phyloP scores from a whole-genome alignment of 2,113 vertebrate species.

The Kryptolebias marmoratus region DNA sequence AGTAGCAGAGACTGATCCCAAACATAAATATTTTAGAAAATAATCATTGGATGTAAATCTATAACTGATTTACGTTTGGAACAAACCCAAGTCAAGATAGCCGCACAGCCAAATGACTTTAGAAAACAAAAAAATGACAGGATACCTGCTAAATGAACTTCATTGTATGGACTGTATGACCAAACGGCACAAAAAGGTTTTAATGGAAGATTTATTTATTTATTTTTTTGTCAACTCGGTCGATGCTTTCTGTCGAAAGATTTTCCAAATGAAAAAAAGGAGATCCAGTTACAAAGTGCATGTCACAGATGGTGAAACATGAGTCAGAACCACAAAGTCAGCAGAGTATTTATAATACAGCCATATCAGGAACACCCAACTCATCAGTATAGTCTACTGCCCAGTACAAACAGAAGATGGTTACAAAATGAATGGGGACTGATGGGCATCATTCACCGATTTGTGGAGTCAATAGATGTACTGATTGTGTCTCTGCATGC shows the following conservation, averaged over 20 bases:
- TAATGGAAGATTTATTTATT: not conserved
- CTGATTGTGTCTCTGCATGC: not conserved
- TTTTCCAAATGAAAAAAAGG: slow-evolving; percentile 18
- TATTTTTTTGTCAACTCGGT: slow-evolving; percentile 27
- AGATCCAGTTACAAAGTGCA: slow-evolving; percentile 34
- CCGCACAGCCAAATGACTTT: too few relatives aligned
- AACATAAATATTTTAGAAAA: not conserved
- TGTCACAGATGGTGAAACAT: slow-evolving; percentile 23
- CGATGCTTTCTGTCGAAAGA: slow-evolving; percentile 4
- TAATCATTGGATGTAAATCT: too few relatives aligned
- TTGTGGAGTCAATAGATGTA: not conserved
- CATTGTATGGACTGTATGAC: not conserved
- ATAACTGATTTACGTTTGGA: not conserved
- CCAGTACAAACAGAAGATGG: slow-evolving; percentile 11
- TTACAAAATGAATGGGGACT: not conserved
- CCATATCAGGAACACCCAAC: not conserved
- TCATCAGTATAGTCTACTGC: not conserved
- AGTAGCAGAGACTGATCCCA: not conserved
- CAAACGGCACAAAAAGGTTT: not conserved
- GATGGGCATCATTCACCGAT: not conserved
- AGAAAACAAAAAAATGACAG: too few relatives aligned
- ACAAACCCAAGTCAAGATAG: not conserved
- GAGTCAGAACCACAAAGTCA: slow-evolving; percentile 31
- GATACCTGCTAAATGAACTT: too few relatives aligned
- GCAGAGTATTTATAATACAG: slow-evolving; percentile 19